Evolutionary conservation across 92 coral and sea anemone genomes (phyloP), one percentile per base, ranked within the genome.

Genomic region (Hydrozoanthus gracilis): DNA sequence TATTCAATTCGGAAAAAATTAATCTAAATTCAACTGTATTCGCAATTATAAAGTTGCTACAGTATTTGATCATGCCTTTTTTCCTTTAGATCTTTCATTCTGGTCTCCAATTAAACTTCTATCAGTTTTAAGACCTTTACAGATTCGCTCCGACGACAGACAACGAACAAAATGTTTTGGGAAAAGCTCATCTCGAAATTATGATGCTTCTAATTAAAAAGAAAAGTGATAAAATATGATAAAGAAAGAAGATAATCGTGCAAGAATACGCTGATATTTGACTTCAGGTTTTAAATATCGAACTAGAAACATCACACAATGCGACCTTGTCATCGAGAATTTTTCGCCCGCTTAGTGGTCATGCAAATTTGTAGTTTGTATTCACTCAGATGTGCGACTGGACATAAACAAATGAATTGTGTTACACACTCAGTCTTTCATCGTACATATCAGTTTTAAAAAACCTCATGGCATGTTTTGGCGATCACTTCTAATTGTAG

Each of bases 361-460:
- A 70, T 10, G 11, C 83, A 54, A 39, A 58, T 77, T 77, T 77
- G 69, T 54, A 58, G 7, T 39, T 56, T 78, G 3, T 46, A 8
- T 60, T 56, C 71, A 60, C 20, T 4, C 48, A 78, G 83, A 78
- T 58, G 68, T 44, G 67, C 52, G 44, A 78, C 50, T 9, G 83
- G 39, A 60, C 15, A 60, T 78, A 58, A 58, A 60, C 52, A 77
- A 77, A 27, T 50, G 20, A 20, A 46, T 35, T 15, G 39, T 27
- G 39, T 27, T 27, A 27, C 39, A 27, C 39, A 27, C 39, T 27
- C 39, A 27, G 39, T 27, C 39, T 27, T 27, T 27, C 39, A 27
- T 27, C 39, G 39, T 54, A 6, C 2, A 60, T 15, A 78, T 58
- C n/a, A 15, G 44, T 73, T 73, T 78, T 5, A 35, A 44, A 56